A percentile compares a stretch with the other conserved stretches of the same genome.
These are phyloP conservation scores for Diplolepis rosae DNA, from an alignment of 2,888 invertebrate species.

Conservation along the genomic window DNA sequence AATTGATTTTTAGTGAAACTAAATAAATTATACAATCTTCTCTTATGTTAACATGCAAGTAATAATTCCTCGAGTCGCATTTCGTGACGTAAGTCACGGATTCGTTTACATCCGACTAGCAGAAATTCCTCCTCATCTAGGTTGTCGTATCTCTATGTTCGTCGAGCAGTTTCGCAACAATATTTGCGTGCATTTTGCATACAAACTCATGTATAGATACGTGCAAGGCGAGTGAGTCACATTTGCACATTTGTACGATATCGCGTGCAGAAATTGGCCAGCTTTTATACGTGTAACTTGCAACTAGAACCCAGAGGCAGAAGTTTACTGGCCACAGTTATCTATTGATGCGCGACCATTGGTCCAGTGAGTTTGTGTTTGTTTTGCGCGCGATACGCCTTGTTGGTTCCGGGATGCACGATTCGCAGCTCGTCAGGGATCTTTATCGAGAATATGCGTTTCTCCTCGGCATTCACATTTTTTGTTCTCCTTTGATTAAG, in stretches of 20 bases:
- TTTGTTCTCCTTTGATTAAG: constrained; percentile 15
- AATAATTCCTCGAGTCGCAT: background rate
- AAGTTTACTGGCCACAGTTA: constrained; percentile 55
- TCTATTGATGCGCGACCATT: constrained; percentile 53
- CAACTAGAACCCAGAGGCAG: constrained; percentile 47
- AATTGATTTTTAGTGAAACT: too few relatives aligned
- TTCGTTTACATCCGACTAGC: constrained; percentile 21
- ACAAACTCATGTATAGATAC: background rate
- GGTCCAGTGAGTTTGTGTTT: constrained; percentile 59
- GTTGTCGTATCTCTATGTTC: constrained; percentile 24
- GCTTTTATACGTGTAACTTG: constrained; percentile 48
- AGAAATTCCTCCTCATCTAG: constrained; percentile 24
- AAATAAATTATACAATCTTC: too few relatives aligned
- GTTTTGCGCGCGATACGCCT: constrained; percentile 61
- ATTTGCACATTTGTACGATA: constrained; percentile 39
- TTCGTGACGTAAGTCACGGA: background rate
- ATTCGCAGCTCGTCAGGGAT: constrained; percentile 30
- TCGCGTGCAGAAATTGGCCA: constrained; percentile 53
- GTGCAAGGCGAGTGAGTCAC: background rate
- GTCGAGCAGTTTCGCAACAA: constrained; percentile 2
- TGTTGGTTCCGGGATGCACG: constrained; percentile 50
- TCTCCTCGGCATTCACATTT: constrained; percentile 22
- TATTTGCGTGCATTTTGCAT: constrained; percentile 17
- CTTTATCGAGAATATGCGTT: constrained; percentile 47
- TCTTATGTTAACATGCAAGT: background rate